Percentiles rank a stretch among this genome's conserved stretches.
phyloP scores from a whole-genome alignment of 1,140 invertebrate species.

The Ditylenchus dipsaci region DNA sequence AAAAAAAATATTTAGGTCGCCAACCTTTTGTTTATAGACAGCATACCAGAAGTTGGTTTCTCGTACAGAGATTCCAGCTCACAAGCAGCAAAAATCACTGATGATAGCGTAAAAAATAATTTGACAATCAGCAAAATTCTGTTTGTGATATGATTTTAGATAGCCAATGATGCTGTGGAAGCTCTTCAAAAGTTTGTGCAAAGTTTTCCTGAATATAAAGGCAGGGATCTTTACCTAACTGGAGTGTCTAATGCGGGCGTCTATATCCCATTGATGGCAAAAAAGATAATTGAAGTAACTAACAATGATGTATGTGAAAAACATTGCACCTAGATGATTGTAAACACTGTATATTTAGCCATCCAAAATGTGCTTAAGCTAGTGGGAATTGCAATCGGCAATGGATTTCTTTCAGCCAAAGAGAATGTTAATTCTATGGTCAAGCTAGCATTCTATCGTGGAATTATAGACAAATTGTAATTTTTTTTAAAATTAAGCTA shows the following conservation, averaged over 20 bases:
- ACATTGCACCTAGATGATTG: not conserved
- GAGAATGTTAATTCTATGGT: not conserved
- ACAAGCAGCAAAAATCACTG: too few relatives aligned
- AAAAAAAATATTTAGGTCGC: not conserved
- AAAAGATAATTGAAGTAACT: conserved; percentile 50
- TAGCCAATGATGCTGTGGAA: not conserved
- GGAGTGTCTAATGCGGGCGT: conserved; percentile 46
- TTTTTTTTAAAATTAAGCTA: too few relatives aligned
- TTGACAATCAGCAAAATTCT: too few relatives aligned
- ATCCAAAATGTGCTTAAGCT: conserved; percentile 8
- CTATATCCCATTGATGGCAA: conserved; percentile 61
- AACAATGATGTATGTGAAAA: not conserved
- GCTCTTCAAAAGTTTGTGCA: not conserved
- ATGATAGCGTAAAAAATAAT: too few relatives aligned
- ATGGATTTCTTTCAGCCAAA: not conserved
- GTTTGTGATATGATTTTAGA: not conserved
- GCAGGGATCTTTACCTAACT: not conserved
- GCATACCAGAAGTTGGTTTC: not conserved
- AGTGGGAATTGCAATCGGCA: not conserved
- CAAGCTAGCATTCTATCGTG: not conserved
- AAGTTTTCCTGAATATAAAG: not conserved
- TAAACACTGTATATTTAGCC: not conserved
- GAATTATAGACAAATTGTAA: not conserved
- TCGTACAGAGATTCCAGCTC: not conserved
- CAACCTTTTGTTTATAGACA: not conserved